Percentiles rank a stretch among this genome's conserved stretches.
Evolutionary conservation across 2,113 vertebrate genomes (phyloP).

Genomic region (Tragelaphus imberbis): DNA sequence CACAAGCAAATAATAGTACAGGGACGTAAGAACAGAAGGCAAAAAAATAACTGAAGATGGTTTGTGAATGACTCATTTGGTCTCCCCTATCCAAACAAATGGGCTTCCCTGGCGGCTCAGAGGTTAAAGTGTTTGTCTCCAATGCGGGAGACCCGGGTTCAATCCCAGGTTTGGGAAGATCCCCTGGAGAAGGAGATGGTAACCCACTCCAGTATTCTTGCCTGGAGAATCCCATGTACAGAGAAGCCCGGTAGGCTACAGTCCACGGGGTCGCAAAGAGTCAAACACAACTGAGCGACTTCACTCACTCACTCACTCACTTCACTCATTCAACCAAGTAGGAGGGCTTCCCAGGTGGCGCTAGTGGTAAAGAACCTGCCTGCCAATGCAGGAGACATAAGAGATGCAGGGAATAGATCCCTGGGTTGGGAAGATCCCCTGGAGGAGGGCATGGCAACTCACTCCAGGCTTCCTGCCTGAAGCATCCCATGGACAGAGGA

Average conservation of each 20-base stretch:
- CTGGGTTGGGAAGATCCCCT: background rate
- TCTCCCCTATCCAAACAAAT: background rate
- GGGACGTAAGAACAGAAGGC: background rate
- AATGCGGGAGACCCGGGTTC: no score
- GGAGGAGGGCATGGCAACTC: background rate
- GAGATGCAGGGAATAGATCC: background rate
- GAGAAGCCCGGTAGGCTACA: no score
- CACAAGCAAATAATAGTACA: background rate
- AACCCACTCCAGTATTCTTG: no score
- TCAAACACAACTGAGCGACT: no score
- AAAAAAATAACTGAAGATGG: background rate
- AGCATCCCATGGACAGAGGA: background rate
- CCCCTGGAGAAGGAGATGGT: no score
- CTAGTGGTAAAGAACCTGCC: background rate
- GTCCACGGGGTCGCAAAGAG: no score
- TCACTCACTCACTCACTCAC: no score
- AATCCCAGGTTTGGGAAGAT: no score
- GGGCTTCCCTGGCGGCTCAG: background rate
- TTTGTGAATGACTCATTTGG: background rate
- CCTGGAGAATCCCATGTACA: no score
- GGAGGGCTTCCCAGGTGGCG: background rate
- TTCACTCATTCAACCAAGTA: background rate
- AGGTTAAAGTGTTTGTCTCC: no score
- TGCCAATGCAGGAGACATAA: background rate
- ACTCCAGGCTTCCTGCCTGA: background rate